These are phyloP conservation scores for Bombus fervidus DNA, from an alignment of 1,140 invertebrate genomes.

Conservation along the genomic window DNA sequence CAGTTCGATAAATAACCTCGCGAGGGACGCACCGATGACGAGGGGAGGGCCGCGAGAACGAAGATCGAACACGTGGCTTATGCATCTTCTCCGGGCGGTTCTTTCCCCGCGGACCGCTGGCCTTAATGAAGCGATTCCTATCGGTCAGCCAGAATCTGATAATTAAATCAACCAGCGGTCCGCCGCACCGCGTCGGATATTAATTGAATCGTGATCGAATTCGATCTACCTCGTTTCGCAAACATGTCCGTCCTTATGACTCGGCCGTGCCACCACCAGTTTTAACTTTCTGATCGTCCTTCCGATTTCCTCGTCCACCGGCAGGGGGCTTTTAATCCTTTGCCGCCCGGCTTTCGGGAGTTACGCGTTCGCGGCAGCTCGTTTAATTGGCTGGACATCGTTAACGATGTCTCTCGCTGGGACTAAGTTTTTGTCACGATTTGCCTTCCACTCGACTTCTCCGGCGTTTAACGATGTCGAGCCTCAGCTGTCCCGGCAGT, in stretches of 20 bases:
- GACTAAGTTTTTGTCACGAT: neutral
- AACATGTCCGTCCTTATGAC: slow-evolving; percentile 61
- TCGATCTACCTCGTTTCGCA: slow-evolving; percentile 61
- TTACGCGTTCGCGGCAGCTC: neutral
- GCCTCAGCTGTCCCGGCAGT: neutral
- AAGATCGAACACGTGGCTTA: slow-evolving; percentile 35
- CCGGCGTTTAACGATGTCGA: neutral
- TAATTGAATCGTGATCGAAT: slow-evolving; percentile 69
- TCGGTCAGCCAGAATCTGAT: slow-evolving; percentile 72
- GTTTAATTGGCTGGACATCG: slow-evolving; percentile 50
- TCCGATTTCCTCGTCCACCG: slow-evolving; percentile 30
- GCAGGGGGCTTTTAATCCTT: slow-evolving; percentile 26
- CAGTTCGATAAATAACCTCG: slow-evolving; percentile 31
- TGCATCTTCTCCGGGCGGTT: neutral
- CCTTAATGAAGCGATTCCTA: slow-evolving; percentile 75
- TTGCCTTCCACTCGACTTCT: neutral
- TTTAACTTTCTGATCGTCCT: slow-evolving; percentile 51
- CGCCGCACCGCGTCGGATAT: slow-evolving; percentile 53
- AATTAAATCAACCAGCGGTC: slow-evolving; percentile 70
- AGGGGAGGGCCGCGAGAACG: neutral
- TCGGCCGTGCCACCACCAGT: slow-evolving; percentile 9
- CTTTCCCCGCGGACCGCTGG: neutral
- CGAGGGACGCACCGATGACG: slow-evolving; percentile 22
- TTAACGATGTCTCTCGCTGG: slow-evolving; percentile 4
- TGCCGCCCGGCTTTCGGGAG: slow-evolving; percentile 19